Base-by-base conservation (phyloP, 2,797 vertebrate species). In the Rhinophrynus dorsalis region DNA sequence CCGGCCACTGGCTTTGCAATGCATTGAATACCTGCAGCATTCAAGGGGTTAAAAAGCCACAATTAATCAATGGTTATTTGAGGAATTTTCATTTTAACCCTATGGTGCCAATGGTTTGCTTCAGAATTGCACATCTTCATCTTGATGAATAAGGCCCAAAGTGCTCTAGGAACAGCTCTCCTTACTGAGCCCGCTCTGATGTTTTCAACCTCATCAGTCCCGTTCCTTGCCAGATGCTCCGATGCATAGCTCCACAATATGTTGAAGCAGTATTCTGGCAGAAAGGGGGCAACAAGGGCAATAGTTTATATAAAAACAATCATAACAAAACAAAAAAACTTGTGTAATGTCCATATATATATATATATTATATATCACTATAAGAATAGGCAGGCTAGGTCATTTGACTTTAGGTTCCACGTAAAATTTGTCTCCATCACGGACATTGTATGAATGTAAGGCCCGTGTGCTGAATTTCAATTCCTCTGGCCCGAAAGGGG, bases 361-460 rank as follows among this genome's bases (percentile, higher is more conserved):
- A 56, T 59, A 63, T 33, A 12, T 21, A 38, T n/a, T 11, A 27
- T 38, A 45, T 45, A 20, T 67, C 20, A 69, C 13, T 75, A 78
- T 75, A 75, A 52, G 77, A 56, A 75, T 67, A 75, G 50, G 72
- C 68, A 62, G 33, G 12, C 13, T 67, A 78, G 79, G 81, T 76
- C 87, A 89, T 78, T 91, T 91, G 76, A 82, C 84, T 74, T 91
- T 94, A 57, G 93, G 92, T 77, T 96, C 94, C 30, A 99, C 93
- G 0, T 91, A 91, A 55, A 99, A 96, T 88, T 98, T 94, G 52
- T 96, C 96, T 8, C 97, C 97, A 66, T 99, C 97, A 8, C 88
- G 90, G 72, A 99, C 97, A 79, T 93, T 88, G 17, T 96, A 99
- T 9, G 94, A 98, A 58, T 99, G 97, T 71, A 99, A 88, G 0